Base-by-base conservation (phyloP, 2,797 vertebrate genomes). In the Ctenopoma kingsleyae region DNA sequence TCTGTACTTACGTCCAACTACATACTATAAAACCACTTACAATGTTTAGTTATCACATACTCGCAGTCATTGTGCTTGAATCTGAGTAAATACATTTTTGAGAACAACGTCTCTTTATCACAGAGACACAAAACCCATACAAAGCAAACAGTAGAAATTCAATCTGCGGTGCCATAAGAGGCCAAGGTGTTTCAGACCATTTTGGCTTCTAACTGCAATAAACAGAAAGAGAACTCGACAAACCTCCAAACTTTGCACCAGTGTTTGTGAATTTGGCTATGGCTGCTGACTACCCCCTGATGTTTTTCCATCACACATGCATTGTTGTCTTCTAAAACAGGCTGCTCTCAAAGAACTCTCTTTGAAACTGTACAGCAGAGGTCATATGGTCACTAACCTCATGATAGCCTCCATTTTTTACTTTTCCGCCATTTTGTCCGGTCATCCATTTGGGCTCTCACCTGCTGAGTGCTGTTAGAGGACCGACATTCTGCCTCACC, bases 291-390 rank as follows among this genome's bases (percentile, higher is more conserved):
- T 7, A 46, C 76, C 81, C 78, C 84, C 79, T 47, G 81, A 63
- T 76, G 83, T 62, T 87, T 89, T 87, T 60, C 76, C 74, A 87
- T 86, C 77, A 79, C 62, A 16, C 67, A 30, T 32, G 67, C 68
- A 84, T 85, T 84, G 78, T 82, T 66, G 68, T 36, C 58, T 78
- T 75, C 55, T 80, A 77, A 83, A 35, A 57, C 38, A 64, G 44
- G 38, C 50, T 15, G 22, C 36, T 57, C 41, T 65, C 44, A 74
- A 57, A 74, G n/a, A 17, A 13, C 7, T 80, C 19, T 67, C 35
- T 80, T 76, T 65, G 57, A 63, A 80, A 56, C 65, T n/a, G 40
- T 53, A 17, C 43, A 46, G 48, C 49, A 27, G 35, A 80, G 83
- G 81, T 81, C 71, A 52, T 15, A 22, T 4, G 57, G 66, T 61